Percentiles rank a stretch among this genome's conserved stretches.
These are phyloP conservation scores for Perognathus longimembris DNA, from an alignment of 2,113 vertebrate genomes.

Conservation along the genomic window DNA sequence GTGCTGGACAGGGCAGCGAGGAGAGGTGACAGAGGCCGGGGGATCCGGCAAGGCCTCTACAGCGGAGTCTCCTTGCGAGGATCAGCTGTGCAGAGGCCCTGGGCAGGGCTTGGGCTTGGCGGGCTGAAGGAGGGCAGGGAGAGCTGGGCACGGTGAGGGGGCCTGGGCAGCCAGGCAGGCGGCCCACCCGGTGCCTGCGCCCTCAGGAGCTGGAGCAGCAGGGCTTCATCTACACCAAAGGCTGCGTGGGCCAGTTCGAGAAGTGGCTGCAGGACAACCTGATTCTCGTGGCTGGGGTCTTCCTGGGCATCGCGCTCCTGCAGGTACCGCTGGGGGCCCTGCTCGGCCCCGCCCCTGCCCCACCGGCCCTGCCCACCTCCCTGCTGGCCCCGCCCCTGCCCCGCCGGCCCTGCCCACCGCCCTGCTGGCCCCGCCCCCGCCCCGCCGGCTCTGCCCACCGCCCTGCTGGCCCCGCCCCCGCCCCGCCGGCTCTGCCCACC, in stretches of 20 bases:
- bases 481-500: no score
- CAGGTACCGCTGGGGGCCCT: slow-evolving; percentile 88
- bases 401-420: no score
- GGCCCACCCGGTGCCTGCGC: neutral
- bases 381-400: neutral
- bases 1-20: neutral
- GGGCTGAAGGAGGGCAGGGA: neutral
- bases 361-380: no score
- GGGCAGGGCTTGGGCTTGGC: neutral
- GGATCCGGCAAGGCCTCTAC: neutral
- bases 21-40: neutral
- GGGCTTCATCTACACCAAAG: slow-evolving; percentile 93
- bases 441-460: no score
- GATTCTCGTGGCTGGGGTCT: slow-evolving; percentile 92
- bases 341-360: neutral
- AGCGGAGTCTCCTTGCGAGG: neutral
- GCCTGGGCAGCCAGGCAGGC: no score
- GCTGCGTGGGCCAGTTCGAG: slow-evolving; percentile 95
- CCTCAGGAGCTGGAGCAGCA: slow-evolving; percentile 91
- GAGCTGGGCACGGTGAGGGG: no score
- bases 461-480: no score
- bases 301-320: slow-evolving; percentile 93
- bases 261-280: slow-evolving; percentile 96
- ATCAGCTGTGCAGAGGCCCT: neutral
- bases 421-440: no score